A percentile compares a stretch with the other conserved stretches of the same genome.
Conservation (phyloP, 1,140 invertebrate genomes). For the Drosophila pruinosa region DNA sequence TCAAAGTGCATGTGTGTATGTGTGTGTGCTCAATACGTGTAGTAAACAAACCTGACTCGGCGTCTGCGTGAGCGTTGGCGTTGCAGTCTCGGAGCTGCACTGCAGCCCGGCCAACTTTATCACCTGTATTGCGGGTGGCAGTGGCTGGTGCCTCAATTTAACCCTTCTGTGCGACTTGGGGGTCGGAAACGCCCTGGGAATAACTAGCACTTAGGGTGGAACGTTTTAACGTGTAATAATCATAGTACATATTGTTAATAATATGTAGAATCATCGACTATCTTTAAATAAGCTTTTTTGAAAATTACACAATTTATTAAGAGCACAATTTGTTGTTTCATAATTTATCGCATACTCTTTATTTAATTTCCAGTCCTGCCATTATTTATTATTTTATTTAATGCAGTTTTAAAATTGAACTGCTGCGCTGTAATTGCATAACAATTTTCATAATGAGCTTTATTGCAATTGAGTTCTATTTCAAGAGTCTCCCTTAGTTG, state of each 20-base stretch:
- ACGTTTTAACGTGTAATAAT: no score
- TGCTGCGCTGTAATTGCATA: no score
- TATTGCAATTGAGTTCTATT: neutral
- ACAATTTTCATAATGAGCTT: neutral
- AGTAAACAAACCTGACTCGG: constrained; percentile 5
- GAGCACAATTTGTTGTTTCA: no score
- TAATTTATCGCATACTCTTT: no score
- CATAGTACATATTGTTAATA: no score
- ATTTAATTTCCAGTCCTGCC: no score
- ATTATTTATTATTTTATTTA: no score
- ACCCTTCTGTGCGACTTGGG: neutral
- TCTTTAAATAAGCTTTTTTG: no score
- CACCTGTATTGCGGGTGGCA: neutral
- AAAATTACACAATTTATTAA: no score
- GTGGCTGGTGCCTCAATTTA: neutral
- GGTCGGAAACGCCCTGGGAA: neutral
- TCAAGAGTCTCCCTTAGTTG: neutral
- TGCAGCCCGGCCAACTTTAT: constrained; percentile 8
- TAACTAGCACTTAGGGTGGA: no score
- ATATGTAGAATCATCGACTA: no score
- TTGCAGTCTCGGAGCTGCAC: neutral
- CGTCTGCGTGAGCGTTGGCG: neutral
- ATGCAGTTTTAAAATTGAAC: no score
- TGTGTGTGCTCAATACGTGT: constrained; percentile 3
- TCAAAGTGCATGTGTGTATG: neutral